phyloP scores from a whole-genome alignment of 2,113 vertebrate species.

The Apteryx mantelli region DNA sequence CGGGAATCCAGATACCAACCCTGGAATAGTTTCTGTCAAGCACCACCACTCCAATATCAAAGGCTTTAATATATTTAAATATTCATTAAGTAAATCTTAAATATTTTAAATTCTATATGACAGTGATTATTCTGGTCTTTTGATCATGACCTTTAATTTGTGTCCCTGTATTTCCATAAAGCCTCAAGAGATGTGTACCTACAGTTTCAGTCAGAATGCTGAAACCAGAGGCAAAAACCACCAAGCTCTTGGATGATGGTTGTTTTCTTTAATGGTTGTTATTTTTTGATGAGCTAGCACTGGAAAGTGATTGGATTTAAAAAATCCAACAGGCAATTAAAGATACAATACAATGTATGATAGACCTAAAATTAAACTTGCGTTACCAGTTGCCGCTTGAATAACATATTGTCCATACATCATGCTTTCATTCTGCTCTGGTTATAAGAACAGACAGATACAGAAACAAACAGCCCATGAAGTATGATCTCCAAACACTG shows the following conservation, averaged over 20 bases:
- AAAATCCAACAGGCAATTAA: not conserved
- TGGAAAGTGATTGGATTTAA: not conserved
- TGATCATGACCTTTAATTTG: not conserved
- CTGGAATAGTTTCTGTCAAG: not conserved
- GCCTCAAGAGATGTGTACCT: not conserved
- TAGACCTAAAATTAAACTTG: not conserved
- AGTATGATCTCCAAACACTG: rapidly evolving
- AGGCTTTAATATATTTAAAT: not conserved
- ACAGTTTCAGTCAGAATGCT: not conserved
- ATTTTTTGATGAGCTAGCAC: not conserved
- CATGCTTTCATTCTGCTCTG: not conserved
- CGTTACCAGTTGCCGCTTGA: not conserved
- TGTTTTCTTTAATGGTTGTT: not conserved
- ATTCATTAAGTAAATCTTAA: conserved; percentile 11
- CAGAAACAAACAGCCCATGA: not conserved
- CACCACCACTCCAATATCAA: not conserved
- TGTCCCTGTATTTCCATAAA: not conserved
- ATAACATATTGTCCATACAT: not conserved
- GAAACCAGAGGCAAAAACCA: not conserved
- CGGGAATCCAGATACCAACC: not conserved
- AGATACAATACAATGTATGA: not conserved
- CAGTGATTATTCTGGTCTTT: conserved; percentile 30
- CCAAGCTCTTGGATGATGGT: not conserved
- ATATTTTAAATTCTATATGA: not conserved
- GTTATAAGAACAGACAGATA: not conserved